Evolutionary conservation across 1,140 invertebrate species (phyloP).

Genomic region (Orchesella cincta): DNA sequence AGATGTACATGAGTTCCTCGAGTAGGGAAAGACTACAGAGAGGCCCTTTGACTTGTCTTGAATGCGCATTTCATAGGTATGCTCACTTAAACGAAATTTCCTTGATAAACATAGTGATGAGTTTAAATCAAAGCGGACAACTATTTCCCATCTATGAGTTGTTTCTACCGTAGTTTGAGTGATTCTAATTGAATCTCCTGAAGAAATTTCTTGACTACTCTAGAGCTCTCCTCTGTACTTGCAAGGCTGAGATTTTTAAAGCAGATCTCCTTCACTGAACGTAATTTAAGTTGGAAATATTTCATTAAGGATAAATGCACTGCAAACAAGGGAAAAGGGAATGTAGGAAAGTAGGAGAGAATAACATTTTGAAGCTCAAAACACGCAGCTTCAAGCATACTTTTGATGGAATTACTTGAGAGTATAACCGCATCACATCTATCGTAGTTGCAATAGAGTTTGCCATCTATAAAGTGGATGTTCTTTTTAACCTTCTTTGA

Average conservation of each 20-base stretch:
- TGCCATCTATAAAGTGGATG: not conserved
- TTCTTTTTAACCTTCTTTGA: not conserved
- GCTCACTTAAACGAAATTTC: no score
- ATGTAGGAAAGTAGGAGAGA: constrained; percentile 12
- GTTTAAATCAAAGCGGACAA: no score
- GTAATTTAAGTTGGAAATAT: constrained; percentile 42
- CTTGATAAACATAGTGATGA: no score
- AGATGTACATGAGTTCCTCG: constrained; percentile 7
- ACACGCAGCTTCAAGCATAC: no score
- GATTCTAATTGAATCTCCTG: constrained; percentile 19
- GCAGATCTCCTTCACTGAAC: not conserved
- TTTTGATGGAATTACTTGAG: no score
- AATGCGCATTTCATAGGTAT: not conserved
- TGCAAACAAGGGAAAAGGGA: no score
- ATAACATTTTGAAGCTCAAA: constrained; percentile 44
- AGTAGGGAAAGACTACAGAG: no score
- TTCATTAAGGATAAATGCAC: constrained; percentile 46
- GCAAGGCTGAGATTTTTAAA: not conserved
- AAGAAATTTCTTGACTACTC: not conserved
- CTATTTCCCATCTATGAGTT: no score
- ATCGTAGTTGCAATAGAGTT: no score
- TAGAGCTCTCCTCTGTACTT: not conserved
- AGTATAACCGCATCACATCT: no score
- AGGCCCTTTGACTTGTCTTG: not conserved
- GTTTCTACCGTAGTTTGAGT: no score